A percentile compares a stretch with the other conserved stretches of the same genome.
phyloP scores from a whole-genome alignment of 2,113 vertebrate genomes.

The Oxyura jamaicensis region DNA sequence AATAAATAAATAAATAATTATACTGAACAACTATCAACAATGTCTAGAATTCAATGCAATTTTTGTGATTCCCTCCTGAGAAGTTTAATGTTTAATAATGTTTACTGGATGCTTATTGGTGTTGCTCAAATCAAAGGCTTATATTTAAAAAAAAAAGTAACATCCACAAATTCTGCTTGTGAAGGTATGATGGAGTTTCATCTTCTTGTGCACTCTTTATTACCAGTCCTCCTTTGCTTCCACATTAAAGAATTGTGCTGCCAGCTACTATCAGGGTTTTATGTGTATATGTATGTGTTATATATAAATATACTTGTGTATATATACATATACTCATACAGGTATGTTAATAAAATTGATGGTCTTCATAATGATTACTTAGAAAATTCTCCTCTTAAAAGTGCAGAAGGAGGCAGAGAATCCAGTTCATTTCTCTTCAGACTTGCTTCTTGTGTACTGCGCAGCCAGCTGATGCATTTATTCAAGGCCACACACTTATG shows the following conservation, averaged over 20 bases:
- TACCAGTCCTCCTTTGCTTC: not conserved
- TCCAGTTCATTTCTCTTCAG: not conserved
- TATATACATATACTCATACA: not conserved
- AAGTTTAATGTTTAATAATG: not conserved
- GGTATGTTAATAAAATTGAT: not conserved
- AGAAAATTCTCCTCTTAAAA: not conserved
- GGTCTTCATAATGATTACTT: not conserved
- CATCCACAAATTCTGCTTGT: not conserved
- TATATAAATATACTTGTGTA: not conserved
- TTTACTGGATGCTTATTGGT: not conserved
- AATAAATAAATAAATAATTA: not conserved
- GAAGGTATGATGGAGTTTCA: not conserved
- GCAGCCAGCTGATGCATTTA: not conserved
- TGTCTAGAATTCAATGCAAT: not conserved
- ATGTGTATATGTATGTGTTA: not conserved
- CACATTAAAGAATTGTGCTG: not conserved
- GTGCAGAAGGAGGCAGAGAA: not conserved
- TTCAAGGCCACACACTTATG: not conserved
- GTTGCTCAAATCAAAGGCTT: not conserved
- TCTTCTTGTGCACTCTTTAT: not conserved
- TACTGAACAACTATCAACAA: not conserved
- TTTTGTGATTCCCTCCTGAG: not conserved
- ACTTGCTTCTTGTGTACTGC: not conserved
- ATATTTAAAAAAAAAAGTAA: not conserved
- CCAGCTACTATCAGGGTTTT: not conserved